A percentile compares a stretch with the other conserved stretches of the same genome.
These are phyloP conservation scores for Volucella inanis DNA, from an alignment of 2,888 invertebrate species.

Conservation along the genomic window DNA sequence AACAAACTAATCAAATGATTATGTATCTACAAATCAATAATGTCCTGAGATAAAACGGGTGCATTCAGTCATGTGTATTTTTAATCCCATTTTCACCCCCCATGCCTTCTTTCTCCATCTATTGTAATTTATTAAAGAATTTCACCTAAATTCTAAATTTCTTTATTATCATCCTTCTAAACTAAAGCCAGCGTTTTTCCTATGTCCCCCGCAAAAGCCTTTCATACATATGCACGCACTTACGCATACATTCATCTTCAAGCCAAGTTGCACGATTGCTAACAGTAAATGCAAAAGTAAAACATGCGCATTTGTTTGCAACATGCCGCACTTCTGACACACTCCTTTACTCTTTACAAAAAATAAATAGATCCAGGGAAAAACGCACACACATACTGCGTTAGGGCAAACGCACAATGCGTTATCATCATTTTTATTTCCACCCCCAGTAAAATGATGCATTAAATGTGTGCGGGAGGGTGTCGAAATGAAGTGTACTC, in stretches of 20 bases:
- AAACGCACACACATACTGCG: slow-evolving; percentile 46
- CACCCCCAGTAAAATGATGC: slow-evolving; percentile 50
- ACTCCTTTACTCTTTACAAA: slow-evolving; percentile 16
- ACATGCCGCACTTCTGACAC: slow-evolving; percentile 63
- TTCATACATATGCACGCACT: slow-evolving; percentile 57
- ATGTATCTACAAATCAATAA: too few species aligned
- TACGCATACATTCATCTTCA: slow-evolving; percentile 41
- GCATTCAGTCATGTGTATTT: neutral
- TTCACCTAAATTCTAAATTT: slow-evolving; percentile 59
- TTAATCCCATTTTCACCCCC: slow-evolving; percentile 3
- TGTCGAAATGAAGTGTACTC: slow-evolving; percentile 19
- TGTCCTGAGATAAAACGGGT: neutral
- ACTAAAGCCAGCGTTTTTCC: slow-evolving; percentile 52
- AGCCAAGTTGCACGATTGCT: slow-evolving; percentile 54
- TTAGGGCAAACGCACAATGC: slow-evolving; percentile 59
- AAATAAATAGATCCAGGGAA: neutral
- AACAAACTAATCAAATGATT: neutral
- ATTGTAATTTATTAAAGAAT: slow-evolving; percentile 20
- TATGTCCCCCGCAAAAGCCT: slow-evolving; percentile 2
- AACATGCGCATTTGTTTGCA: slow-evolving; percentile 75
- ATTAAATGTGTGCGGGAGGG: slow-evolving; percentile 24
- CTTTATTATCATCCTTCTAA: slow-evolving; percentile 39
- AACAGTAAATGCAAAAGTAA: slow-evolving; percentile 51
- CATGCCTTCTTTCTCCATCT: neutral
- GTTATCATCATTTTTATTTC: slow-evolving; percentile 64